Evolutionary conservation across 1,140 invertebrate species (phyloP).

Genomic region (Watersipora subatra): DNA sequence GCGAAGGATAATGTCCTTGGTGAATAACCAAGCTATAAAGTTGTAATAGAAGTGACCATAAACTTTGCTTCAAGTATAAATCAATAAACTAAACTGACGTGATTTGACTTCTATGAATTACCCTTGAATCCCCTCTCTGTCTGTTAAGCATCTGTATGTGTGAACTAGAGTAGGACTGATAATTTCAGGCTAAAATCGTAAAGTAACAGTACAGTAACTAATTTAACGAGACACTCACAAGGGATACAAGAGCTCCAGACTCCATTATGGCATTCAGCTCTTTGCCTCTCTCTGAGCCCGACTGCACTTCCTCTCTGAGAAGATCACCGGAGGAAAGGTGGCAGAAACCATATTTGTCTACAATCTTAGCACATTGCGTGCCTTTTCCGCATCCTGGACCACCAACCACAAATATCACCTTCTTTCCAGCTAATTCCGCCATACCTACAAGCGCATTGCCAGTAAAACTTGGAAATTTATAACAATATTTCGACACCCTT

Average conservation of each 20-base stretch:
- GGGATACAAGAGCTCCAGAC: slow-evolving; percentile 65
- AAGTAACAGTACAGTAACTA: no score
- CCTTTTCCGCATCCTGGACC: slow-evolving; percentile 43
- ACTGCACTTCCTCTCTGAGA: slow-evolving; percentile 38
- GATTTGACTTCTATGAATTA: no score
- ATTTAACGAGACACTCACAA: no score
- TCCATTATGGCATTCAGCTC: slow-evolving; percentile 54
- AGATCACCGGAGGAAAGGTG: slow-evolving; percentile 43
- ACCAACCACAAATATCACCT: slow-evolving; percentile 21
- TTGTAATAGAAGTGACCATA: no score
- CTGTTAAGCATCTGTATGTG: no score
- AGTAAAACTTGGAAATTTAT: background rate
- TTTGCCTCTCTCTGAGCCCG: slow-evolving; percentile 37
- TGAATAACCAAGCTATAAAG: no score
- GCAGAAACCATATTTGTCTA: slow-evolving; percentile 39
- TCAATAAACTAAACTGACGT: no score
- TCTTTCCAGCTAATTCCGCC: background rate
- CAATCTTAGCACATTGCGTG: slow-evolving; percentile 42
- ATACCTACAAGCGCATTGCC: background rate
- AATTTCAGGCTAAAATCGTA: no score
- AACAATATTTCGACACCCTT: slow-evolving; percentile 5
- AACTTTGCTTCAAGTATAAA: no score
- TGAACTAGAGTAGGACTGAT: no score
- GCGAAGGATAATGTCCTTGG: no score
- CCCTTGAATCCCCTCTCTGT: no score